Evolutionary conservation across 1,140 invertebrate genomes (phyloP), one percentile per base, ranked within the genome.

Genomic region (Drosophila insularis): DNA sequence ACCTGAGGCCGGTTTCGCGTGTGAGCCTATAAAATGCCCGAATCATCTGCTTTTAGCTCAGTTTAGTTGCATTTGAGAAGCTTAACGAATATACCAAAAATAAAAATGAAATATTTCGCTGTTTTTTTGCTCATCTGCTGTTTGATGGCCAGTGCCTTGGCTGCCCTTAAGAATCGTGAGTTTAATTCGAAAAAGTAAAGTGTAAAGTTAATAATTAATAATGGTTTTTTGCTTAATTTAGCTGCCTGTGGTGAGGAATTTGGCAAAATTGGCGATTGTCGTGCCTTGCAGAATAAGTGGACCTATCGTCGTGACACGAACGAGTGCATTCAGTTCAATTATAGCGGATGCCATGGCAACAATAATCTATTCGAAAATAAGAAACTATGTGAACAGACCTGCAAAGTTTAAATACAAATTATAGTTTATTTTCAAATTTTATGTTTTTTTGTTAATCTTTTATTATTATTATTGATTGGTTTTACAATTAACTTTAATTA

Each of bases 321-420:
- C 14, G 73, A 89, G 55, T 89, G 85, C 63, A 53, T 81, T 39
- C 1, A 93, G 50, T 98, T 98, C 87, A 94, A 94, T 53, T 98
- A 96, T 84, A 94, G 95, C 6, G 96, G 96, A 7, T 97, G 96
- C 85, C 94, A 94, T 2, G 96, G 96, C 17, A 97, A 97, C 84
- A 92, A 93, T 31, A 97, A 97, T 87, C 96, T 96, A 72, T 97
- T 97, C 85, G 74, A 91, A 1, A 93, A 93, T 1, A 92, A 95
- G 81, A 81, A 93, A 17, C 93, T 94, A n/a, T 97, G 96, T 80
- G 77, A 93, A 63, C 80, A 92, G 61, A 92, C 93, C 70, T 97
- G 96, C 56, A 89, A 89, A 46, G 0, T 73, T 32, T 82, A 68
- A 59, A 10, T 8, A 27, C 59, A 13, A 23, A 8, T 21, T 23